A percentile compares a stretch with the other conserved stretches of the same genome.
phyloP scores from a whole-genome alignment of 2,797 vertebrate genomes.

The Cossypha heuglini region DNA sequence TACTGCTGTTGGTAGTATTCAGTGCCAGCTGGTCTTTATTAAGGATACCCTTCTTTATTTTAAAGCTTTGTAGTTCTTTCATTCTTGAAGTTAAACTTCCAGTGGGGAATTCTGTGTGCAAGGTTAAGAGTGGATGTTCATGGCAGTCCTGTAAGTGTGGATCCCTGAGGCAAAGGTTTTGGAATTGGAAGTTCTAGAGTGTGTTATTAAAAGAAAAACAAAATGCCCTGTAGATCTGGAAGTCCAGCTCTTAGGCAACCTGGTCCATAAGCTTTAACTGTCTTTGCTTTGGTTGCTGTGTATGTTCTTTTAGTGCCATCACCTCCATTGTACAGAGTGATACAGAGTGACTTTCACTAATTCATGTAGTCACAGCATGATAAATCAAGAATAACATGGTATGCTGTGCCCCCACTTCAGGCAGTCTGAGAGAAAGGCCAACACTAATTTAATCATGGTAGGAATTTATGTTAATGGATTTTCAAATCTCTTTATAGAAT shows the following conservation, averaged over 20 bases:
- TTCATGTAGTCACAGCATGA: neutral
- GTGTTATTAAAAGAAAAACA: neutral
- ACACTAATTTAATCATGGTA: neutral
- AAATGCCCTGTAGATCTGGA: neutral
- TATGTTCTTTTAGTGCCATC: neutral
- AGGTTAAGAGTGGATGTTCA: neutral
- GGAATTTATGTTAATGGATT: neutral
- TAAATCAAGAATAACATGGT: neutral
- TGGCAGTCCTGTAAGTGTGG: neutral
- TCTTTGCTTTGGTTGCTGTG: neutral
- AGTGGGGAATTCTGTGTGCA: accelerated
- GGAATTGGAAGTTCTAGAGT: neutral
- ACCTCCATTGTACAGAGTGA: neutral
- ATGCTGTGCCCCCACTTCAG: neutral
- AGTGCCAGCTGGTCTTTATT: neutral
- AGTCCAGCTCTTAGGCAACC: neutral
- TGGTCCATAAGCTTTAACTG: neutral
- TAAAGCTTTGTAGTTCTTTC: neutral
- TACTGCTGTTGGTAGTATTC: neutral
- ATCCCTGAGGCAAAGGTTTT: neutral
- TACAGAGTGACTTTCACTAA: neutral
- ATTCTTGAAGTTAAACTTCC: neutral
- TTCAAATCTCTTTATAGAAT: neutral
- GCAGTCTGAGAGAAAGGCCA: neutral
- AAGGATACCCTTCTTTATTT: neutral